These are phyloP conservation scores for Pleuronectes platessa DNA, from an alignment of 2,113 vertebrate genomes.

Conservation along the genomic window DNA sequence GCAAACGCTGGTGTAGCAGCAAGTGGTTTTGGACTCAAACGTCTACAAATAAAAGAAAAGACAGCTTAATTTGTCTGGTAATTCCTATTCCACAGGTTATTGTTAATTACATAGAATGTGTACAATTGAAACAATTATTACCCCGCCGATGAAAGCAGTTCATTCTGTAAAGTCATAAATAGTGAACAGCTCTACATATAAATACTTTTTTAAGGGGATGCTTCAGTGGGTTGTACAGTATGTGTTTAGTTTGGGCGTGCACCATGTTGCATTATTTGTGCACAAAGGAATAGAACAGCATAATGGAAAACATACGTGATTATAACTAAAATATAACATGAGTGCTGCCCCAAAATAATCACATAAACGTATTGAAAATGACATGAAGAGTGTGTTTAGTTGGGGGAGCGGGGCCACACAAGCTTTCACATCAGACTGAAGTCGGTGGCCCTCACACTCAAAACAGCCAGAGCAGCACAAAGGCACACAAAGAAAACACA, in stretches of 20 bases:
- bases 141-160: conserved; percentile 42
- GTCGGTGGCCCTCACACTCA: conserved; percentile 3
- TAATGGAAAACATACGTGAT: conserved; percentile 23
- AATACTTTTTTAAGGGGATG: conserved; percentile 30
- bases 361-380: conserved; percentile 16
- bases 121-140: conserved; percentile 14
- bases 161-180: conserved; percentile 75
- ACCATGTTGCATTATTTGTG: background rate
- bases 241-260: conserved; percentile 31
- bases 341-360: conserved; percentile 37
- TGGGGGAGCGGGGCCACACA: conserved; percentile 41
- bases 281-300: conserved; percentile 1
- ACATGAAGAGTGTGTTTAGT: conserved; percentile 36
- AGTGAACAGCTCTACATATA: conserved; percentile 58
- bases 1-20: conserved; percentile 34
- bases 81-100: conserved; percentile 55
- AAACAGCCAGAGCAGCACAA: conserved; percentile 18
- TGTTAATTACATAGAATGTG: conserved; percentile 47
- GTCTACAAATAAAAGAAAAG: conserved; percentile 41
- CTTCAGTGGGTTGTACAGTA: conserved; percentile 20
- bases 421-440: conserved; percentile 29
- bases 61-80: conserved; percentile 29
- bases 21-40: conserved; percentile 30
- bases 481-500: conserved; percentile 32
- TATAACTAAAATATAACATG: conserved; percentile 15